These are phyloP conservation scores for Maconellicoccus hirsutus DNA, from an alignment of 1,140 invertebrate species.

Conservation along the genomic window DNA sequence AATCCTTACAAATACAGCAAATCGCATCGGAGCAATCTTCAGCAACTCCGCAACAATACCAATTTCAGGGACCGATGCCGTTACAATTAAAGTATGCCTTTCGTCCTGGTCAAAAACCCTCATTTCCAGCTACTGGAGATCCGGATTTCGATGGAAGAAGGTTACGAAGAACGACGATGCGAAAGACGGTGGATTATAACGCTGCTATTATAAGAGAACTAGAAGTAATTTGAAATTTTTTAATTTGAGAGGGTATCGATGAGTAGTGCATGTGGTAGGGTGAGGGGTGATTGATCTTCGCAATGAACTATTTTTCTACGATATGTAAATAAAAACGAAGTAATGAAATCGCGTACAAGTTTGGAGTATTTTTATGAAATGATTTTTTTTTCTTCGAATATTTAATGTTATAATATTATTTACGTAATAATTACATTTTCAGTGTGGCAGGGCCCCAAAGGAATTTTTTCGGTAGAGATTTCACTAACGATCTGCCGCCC, in stretches of 20 bases:
- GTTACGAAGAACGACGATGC: conserved; percentile 87
- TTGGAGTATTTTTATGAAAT: too few species aligned
- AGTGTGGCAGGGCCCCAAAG: neutral
- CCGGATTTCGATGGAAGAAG: conserved; percentile 89
- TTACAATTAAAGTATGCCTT: conserved; percentile 23
- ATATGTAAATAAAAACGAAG: too few species aligned
- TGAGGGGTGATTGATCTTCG: too few species aligned
- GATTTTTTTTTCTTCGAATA: too few species aligned
- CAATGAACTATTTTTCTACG: too few species aligned
- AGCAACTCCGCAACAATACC: conserved; percentile 23
- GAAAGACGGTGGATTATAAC: conserved; percentile 98
- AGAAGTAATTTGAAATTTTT: conserved; percentile 45
- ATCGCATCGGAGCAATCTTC: neutral
- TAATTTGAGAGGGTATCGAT: neutral
- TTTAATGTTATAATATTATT: too few species aligned
- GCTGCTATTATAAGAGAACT: conserved; percentile 85
- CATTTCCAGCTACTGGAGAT: conserved; percentile 26
- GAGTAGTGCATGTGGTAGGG: too few species aligned
- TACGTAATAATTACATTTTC: neutral
- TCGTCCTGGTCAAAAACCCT: conserved; percentile 23
- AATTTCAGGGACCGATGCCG: conserved; percentile 26
- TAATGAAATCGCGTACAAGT: too few species aligned
- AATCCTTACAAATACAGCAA: neutral
- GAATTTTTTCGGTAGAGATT: neutral
- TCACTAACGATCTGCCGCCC: too few species aligned